phyloP scores from a whole-genome alignment of 2,113 vertebrate genomes.

The Myanophis thanlyinensis region DNA sequence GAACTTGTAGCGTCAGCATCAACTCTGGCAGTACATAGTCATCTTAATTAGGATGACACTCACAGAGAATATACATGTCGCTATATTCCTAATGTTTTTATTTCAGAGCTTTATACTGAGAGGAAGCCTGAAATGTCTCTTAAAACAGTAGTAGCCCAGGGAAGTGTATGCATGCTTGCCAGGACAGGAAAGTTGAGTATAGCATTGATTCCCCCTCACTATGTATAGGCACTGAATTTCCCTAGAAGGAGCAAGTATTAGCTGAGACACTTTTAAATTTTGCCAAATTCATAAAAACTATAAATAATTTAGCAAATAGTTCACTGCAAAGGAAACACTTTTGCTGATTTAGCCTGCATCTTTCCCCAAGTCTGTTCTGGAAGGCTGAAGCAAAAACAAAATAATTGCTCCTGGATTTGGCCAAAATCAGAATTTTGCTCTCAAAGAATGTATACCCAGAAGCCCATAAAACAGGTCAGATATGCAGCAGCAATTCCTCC shows the following conservation, averaged over 20 bases:
- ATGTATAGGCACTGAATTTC: background rate
- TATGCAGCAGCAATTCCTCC: background rate
- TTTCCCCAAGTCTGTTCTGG: background rate
- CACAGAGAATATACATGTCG: background rate
- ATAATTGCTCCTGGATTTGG: background rate
- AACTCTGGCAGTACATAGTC: background rate
- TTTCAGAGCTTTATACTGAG: background rate
- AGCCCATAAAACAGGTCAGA: background rate
- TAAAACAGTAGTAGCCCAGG: background rate
- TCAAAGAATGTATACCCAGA: background rate
- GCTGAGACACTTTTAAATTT: background rate
- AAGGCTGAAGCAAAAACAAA: background rate
- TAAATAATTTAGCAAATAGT: background rate
- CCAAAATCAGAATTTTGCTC: background rate
- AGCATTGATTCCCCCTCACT: background rate
- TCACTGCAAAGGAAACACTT: background rate
- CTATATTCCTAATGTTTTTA: background rate
- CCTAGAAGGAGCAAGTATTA: background rate
- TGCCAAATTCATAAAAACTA: background rate
- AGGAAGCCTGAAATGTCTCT: background rate
- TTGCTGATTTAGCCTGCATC: background rate
- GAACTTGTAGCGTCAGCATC: background rate
- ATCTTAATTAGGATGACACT: background rate
- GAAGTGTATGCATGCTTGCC: background rate
- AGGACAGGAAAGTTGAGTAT: background rate